These are phyloP conservation scores for Yponomeuta sedellus DNA, from an alignment of 2,888 invertebrate species.

Conservation along the genomic window DNA sequence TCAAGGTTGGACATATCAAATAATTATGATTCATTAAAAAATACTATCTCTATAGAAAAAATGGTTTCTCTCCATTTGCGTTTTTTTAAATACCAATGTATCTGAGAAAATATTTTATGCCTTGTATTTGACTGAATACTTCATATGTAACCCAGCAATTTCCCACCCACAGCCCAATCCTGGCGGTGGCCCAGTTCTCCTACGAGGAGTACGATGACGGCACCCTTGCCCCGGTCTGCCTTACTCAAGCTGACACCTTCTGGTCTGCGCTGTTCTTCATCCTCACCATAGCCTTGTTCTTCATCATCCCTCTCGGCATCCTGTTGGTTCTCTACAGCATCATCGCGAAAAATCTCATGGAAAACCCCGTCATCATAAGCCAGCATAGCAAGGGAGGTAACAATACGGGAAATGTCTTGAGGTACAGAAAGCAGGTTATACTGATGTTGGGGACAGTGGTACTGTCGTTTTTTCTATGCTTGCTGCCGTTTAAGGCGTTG, in stretches of 20 bases:
- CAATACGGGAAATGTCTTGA: constrained; percentile 75
- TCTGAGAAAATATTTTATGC: too few relatives aligned
- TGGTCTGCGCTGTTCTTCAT: constrained; percentile 90
- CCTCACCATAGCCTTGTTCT: constrained; percentile 87
- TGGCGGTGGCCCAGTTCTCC: constrained; percentile 86
- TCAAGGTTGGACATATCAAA: too few relatives aligned
- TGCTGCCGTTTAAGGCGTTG: constrained; percentile 91
- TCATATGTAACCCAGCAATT: neutral
- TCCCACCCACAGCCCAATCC: constrained; percentile 83
- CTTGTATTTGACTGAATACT: neutral
- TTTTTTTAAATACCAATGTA: too few relatives aligned
- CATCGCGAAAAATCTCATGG: constrained; percentile 90
- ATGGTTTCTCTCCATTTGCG: too few relatives aligned
- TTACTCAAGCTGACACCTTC: constrained; percentile 85
- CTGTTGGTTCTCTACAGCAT: constrained; percentile 89
- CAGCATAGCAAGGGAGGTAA: constrained; percentile 70
- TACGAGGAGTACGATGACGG: constrained; percentile 84
- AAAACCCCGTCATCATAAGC: constrained; percentile 83
- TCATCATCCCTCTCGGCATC: constrained; percentile 88
- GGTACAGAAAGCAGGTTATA: constrained; percentile 88
- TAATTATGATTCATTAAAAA: too few relatives aligned
- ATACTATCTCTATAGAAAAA: too few relatives aligned
- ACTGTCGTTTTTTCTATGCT: constrained; percentile 91
- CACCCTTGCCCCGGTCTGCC: constrained; percentile 84
- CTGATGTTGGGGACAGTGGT: constrained; percentile 94